Conservation (phyloP, 2,888 invertebrate species). For the Troilus luridus region DNA sequence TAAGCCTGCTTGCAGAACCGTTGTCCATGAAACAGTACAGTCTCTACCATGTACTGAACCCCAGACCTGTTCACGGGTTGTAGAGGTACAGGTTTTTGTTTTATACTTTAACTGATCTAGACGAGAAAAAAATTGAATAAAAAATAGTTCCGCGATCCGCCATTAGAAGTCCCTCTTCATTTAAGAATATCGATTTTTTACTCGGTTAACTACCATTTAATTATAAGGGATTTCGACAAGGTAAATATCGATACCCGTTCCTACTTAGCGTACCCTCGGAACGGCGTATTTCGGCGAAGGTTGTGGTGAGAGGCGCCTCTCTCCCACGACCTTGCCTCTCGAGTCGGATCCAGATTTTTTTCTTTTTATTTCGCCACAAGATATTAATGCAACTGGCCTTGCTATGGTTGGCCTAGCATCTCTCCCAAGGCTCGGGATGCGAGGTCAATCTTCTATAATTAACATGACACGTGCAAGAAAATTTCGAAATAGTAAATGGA, state of each 20-base stretch:
- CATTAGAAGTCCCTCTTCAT: too few relatives aligned
- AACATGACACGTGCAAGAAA: background rate
- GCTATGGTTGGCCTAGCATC: background rate
- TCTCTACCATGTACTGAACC: too few relatives aligned
- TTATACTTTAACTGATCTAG: too few relatives aligned
- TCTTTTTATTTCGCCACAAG: conserved; percentile 20
- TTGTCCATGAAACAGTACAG: too few relatives aligned
- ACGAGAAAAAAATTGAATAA: too few relatives aligned
- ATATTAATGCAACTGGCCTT: background rate
- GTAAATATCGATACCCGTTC: background rate
- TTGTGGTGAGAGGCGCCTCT: background rate
- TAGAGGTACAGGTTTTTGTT: too few relatives aligned
- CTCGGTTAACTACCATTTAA: too few relatives aligned
- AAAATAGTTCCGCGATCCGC: too few relatives aligned
- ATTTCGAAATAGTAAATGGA: conserved; percentile 1
- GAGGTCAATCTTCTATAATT: background rate
- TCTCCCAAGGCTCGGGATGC: background rate
- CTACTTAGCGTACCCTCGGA: background rate
- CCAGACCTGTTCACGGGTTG: too few relatives aligned
- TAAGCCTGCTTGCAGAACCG: too few relatives aligned
- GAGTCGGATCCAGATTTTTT: background rate
- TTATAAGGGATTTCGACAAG: too few relatives aligned
- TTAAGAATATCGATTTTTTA: too few relatives aligned
- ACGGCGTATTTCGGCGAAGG: background rate
- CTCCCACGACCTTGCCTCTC: background rate